These are phyloP conservation scores for Gallirallus australis DNA, from an alignment of 2,797 vertebrate genomes.

Conservation along the genomic window DNA sequence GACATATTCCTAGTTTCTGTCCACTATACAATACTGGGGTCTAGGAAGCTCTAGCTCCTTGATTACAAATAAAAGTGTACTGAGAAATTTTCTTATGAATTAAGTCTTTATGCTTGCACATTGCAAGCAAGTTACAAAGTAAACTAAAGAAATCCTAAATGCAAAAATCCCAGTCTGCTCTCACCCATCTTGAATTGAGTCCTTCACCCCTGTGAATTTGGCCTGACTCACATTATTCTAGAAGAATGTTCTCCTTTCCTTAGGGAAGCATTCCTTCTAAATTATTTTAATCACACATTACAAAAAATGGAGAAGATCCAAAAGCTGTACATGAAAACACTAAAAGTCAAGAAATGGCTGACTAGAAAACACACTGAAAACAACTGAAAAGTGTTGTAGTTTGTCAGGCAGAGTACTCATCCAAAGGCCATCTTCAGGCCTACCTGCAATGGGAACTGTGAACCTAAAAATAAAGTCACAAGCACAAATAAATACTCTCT, in stretches of 20 bases:
- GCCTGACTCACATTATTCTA: not conserved
- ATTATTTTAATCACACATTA: not conserved
- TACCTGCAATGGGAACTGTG: not conserved
- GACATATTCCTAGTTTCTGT: not conserved
- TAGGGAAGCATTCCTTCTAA: not conserved
- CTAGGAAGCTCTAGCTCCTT: not conserved
- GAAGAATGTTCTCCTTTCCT: not conserved
- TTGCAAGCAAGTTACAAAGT: not conserved
- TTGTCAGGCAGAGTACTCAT: not conserved
- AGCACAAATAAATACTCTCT: not conserved
- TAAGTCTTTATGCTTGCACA: not conserved
- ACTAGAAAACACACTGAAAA: not conserved
- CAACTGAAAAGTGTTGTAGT: not conserved
- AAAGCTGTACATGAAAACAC: not conserved
- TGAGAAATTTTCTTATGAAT: not conserved
- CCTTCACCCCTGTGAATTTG: not conserved
- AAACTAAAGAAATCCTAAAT: not conserved
- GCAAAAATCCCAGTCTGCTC: not conserved
- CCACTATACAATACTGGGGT: not conserved
- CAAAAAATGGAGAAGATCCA: not conserved
- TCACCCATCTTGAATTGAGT: not conserved
- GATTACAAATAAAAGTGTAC: not conserved
- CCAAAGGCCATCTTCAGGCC: not conserved
- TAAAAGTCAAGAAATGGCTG: not conserved
- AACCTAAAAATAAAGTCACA: not conserved